A percentile compares a stretch with the other conserved stretches of the same genome.
Evolutionary conservation across 2,113 vertebrate genomes (phyloP).

Genomic region (Podarcis muralis): DNA sequence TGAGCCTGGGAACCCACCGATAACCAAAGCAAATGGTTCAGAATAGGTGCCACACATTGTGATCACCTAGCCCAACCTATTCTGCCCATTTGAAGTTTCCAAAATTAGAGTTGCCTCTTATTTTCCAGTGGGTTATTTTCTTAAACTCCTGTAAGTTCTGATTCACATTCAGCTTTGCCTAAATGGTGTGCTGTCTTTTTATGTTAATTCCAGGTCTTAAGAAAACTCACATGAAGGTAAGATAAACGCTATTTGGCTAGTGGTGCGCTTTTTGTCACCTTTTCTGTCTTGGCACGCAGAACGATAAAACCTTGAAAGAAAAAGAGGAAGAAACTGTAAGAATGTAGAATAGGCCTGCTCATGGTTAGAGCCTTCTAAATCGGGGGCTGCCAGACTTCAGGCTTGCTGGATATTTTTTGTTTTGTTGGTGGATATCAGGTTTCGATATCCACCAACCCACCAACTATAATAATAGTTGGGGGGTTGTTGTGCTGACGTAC

Average conservation of each 20-base stretch:
- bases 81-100: too few species aligned
- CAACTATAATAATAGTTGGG: too few species aligned
- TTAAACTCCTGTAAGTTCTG: not conserved
- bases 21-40: too few species aligned
- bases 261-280: slow-evolving; percentile 72
- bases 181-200: not conserved
- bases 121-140: not conserved
- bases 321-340: not conserved
- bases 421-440: too few species aligned
- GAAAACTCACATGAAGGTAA: slow-evolving; percentile 74
- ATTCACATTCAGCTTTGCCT: not conserved
- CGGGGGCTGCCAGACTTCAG: too few species aligned
- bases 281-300: slow-evolving; percentile 58
- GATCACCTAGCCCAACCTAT: too few species aligned
- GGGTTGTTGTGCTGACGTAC: too few species aligned
- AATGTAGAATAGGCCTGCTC: not conserved
- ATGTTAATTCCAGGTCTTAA: slow-evolving; percentile 20
- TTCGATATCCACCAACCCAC: too few species aligned
- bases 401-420: too few species aligned
- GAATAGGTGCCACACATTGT: too few species aligned
- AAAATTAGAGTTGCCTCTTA: not conserved
- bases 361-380: not conserved
- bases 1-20: too few species aligned
- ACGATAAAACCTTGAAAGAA: slow-evolving; percentile 70
- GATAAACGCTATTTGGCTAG: slow-evolving; percentile 71